phyloP scores from a whole-genome alignment of 2,888 invertebrate genomes.

The Melipona beecheii region DNA sequence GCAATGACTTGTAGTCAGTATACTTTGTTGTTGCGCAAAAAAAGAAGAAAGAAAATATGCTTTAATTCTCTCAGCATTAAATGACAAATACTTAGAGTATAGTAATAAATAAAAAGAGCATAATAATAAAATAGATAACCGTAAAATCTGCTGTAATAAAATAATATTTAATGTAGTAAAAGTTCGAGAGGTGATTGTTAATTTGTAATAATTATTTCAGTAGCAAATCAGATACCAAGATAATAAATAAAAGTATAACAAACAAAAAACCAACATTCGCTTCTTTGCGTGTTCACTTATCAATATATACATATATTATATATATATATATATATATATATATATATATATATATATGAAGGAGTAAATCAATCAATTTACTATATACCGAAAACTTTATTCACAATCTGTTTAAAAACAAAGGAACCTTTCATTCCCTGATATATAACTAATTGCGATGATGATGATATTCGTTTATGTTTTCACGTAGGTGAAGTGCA shows the following conservation, averaged over 20 bases:
- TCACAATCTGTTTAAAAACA: constrained; percentile 53
- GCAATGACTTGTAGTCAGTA: background rate
- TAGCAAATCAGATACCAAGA: constrained; percentile 60
- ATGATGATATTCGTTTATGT: constrained; percentile 28
- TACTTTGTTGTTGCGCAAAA: background rate
- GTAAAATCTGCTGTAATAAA: constrained; percentile 69
- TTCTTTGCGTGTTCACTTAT: constrained; percentile 34
- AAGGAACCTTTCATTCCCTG: constrained; percentile 22
- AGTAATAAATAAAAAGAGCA: constrained; percentile 55
- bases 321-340: constrained; percentile 1
- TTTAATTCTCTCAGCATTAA: constrained; percentile 56
- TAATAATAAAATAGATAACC: constrained; percentile 64
- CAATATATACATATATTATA: constrained; percentile 10
- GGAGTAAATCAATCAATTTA: constrained; percentile 34
- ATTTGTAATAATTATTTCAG: constrained; percentile 79
- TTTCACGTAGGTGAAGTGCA: background rate
- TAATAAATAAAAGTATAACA: constrained; percentile 66
- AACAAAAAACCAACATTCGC: constrained; percentile 37
- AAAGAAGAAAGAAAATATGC: background rate
- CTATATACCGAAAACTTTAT: constrained; percentile 51
- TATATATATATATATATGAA: constrained; percentile 1
- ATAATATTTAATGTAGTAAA: constrained; percentile 75
- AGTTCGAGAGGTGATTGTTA: constrained; percentile 78
- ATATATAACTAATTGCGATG: constrained; percentile 33
- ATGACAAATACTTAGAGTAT: constrained; percentile 58